Base-by-base conservation (phyloP, 2,888 invertebrate species). In the Epinotia bilunana region DNA sequence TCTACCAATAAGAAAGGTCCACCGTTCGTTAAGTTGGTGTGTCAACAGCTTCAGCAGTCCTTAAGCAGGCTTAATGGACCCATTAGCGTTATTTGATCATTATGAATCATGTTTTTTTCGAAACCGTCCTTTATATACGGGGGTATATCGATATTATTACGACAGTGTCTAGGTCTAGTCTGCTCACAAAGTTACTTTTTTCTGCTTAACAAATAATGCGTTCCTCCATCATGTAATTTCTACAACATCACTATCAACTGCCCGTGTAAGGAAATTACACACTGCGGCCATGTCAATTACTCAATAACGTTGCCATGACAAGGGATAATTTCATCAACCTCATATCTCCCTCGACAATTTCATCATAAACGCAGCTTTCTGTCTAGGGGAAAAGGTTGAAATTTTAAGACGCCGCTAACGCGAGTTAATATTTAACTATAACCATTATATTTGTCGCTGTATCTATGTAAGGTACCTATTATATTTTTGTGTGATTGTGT, bases 201-300 rank as follows among this genome's bases (percentile, higher is more conserved):
- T 33, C 33, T 39, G 53, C 49, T 16, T 16, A 16, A 53, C n/a
- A n/a, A n/a, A 53, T n/a, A n/a, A 53, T 53, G 7, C n/a, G 53
- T 16, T 16, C n/a, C 53, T 18, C 55, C 13, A 23, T 68, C 43
- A 43, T 20, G 9, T 28, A 68, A 73, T 58, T 49, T 18, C 58
- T 60, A 58, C 70, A 18, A 18, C 61, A 62, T 73, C 62, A 68
- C 55, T n/a, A 55, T n/a, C 18, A 61, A 43, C 58, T 43, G 62
- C 69, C 68, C 23, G 33, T 33, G 69, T 69, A 69, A 69, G 69
- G 63, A 62, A 74, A 74, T 63, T 57, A 74, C 63, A 63, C 62
- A 57, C 53, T 33, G 46, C 62, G 68, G 23, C 61, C 62, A 68
- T 53, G 73, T 73, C 73, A 68, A 73, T 73, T 57, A 74, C 67